Percentiles rank a stretch among this genome's conserved stretches.
phyloP scores from a whole-genome alignment of 2,797 vertebrate species.

The Echeneis naucrates region DNA sequence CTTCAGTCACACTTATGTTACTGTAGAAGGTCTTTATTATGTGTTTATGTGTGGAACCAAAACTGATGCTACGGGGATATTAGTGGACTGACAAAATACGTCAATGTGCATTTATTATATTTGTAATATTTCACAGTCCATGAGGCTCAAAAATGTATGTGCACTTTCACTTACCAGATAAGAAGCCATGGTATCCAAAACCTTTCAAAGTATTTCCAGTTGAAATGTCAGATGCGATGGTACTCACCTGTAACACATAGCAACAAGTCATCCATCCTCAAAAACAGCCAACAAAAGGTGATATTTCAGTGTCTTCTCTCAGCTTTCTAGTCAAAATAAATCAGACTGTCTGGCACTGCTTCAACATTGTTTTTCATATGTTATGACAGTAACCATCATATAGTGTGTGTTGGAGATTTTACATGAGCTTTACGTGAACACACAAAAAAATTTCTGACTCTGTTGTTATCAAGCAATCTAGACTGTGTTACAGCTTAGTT shows the following conservation, averaged over 20 bases:
- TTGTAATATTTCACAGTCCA: background rate
- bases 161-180: conserved; percentile 6
- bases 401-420: background rate
- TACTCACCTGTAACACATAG: conserved; percentile 22
- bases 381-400: background rate
- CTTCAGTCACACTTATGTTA: too few species aligned
- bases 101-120: too few species aligned
- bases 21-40: too few species aligned
- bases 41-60: too few species aligned
- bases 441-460: background rate
- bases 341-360: background rate
- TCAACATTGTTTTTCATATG: background rate
- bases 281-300: conserved; percentile 2
- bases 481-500: too few species aligned
- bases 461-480: too few species aligned
- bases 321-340: background rate
- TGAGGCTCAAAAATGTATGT: background rate
- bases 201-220: conserved; percentile 16
- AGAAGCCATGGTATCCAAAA: conserved; percentile 23
- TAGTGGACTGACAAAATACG: too few species aligned
- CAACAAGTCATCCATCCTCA: conserved; percentile 10
- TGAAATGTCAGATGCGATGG: conserved; percentile 26
- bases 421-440: background rate
- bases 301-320: background rate
- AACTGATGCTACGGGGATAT: too few species aligned